phyloP scores from a whole-genome alignment of 2,888 invertebrate species.

The Scaptodrosophila latifasciaeformis region DNA sequence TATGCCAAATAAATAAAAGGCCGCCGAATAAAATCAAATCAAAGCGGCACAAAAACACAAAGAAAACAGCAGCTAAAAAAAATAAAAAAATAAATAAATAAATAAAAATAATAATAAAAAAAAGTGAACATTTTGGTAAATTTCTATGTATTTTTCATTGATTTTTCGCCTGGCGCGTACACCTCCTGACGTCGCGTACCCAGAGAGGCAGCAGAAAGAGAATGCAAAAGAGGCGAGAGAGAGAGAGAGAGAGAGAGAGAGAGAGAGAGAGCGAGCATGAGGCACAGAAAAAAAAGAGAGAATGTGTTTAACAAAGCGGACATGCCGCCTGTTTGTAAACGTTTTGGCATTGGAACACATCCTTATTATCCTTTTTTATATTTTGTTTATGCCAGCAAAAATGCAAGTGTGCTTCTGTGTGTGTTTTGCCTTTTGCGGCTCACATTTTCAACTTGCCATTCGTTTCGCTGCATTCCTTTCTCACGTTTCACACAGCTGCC shows the following conservation, averaged over 20 bases:
- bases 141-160: slow-evolving; percentile 67
- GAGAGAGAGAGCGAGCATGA: neutral
- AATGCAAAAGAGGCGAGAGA: slow-evolving; percentile 4
- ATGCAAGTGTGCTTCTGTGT: slow-evolving; percentile 40
- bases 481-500: slow-evolving; percentile 56
- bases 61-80: slow-evolving; percentile 9
- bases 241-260: slow-evolving; percentile 4
- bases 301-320: neutral
- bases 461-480: slow-evolving; percentile 68
- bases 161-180: slow-evolving; percentile 62
- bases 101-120: slow-evolving; percentile 15
- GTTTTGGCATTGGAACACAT: slow-evolving; percentile 42
- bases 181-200: slow-evolving; percentile 26
- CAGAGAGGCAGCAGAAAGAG: slow-evolving; percentile 5
- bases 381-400: slow-evolving; percentile 65
- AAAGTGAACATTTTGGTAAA: slow-evolving; percentile 30
- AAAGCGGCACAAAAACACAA: neutral
- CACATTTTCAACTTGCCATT: slow-evolving; percentile 54
- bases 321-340: slow-evolving; percentile 48
- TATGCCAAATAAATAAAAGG: neutral
- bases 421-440: slow-evolving; percentile 52
- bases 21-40: no score
- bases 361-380: slow-evolving; percentile 61
- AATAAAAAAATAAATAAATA: slow-evolving; percentile 20
- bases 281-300: no score